phyloP scores from a whole-genome alignment of 2,113 vertebrate species.

The Alosa alosa region DNA sequence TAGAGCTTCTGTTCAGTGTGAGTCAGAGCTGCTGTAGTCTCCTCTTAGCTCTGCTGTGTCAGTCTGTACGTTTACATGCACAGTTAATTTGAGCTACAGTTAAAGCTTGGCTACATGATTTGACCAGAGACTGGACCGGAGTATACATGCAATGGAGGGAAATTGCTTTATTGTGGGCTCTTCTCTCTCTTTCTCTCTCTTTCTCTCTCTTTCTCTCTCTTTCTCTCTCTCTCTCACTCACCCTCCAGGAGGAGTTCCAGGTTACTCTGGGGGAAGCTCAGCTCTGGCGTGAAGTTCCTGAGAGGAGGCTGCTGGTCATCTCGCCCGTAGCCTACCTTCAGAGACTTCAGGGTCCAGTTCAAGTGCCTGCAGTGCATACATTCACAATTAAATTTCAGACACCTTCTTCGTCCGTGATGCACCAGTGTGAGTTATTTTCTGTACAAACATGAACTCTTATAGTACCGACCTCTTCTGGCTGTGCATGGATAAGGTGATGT shows the following conservation, averaged over 20 bases:
- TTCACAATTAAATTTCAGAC: background rate
- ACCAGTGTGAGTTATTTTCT: background rate
- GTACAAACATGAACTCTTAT: background rate
- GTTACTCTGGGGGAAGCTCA: constrained; percentile 87
- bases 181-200: background rate
- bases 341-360: constrained; percentile 91
- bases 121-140: no score
- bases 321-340: constrained; percentile 79
- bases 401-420: no score
- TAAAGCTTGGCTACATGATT: no score
- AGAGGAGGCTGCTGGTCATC: constrained; percentile 84
- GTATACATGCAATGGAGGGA: no score
- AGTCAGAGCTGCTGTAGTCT: no score
- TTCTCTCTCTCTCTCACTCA: constrained; percentile 45
- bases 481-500: constrained; percentile 89
- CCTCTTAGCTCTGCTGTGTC: no score
- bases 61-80: no score
- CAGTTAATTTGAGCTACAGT: no score
- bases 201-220: background rate
- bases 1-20: no score
- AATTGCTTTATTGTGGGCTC: no score
- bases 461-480: constrained; percentile 88
- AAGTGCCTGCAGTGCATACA: constrained; percentile 75
- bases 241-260: constrained; percentile 87
- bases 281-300: constrained; percentile 82